Conservation (phyloP, 2,797 vertebrate species). For the Sarcoramphus papa region DNA sequence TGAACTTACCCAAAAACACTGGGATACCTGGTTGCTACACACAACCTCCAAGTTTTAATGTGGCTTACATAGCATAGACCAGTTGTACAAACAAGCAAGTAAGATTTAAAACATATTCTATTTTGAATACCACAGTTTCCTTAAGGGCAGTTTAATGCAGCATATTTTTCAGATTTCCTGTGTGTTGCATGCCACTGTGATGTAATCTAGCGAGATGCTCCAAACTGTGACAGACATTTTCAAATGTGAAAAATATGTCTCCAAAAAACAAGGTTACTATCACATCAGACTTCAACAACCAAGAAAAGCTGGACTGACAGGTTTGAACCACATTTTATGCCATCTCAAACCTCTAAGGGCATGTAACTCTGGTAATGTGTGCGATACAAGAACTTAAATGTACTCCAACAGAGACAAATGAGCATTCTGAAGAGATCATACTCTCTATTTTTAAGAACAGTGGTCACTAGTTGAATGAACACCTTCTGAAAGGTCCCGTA, state of each 20-base stretch:
- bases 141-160: constrained; percentile 61
- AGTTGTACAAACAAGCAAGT: constrained; percentile 63
- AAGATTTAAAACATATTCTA: constrained; percentile 69
- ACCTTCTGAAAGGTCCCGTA: background rate
- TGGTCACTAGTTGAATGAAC: background rate
- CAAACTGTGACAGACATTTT: constrained; percentile 57
- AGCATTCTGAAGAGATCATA: background rate
- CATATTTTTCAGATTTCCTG: constrained; percentile 64
- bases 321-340: background rate
- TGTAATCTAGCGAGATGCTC: constrained; percentile 54
- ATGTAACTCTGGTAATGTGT: background rate
- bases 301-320: background rate
- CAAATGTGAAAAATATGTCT: constrained; percentile 63
- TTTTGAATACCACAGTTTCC: constrained; percentile 63
- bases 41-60: background rate
- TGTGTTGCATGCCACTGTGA: constrained; percentile 65
- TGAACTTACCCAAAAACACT: background rate
- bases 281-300: constrained; percentile 6
- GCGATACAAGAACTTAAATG: background rate
- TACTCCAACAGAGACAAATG: background rate
- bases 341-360: background rate
- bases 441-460: background rate
- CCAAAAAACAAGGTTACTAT: constrained; percentile 38
- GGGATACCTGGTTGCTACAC: background rate
- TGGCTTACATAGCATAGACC: background rate